These are phyloP conservation scores for Neopelma chrysocephalum DNA, from an alignment of 2,797 vertebrate species.

Conservation along the genomic window DNA sequence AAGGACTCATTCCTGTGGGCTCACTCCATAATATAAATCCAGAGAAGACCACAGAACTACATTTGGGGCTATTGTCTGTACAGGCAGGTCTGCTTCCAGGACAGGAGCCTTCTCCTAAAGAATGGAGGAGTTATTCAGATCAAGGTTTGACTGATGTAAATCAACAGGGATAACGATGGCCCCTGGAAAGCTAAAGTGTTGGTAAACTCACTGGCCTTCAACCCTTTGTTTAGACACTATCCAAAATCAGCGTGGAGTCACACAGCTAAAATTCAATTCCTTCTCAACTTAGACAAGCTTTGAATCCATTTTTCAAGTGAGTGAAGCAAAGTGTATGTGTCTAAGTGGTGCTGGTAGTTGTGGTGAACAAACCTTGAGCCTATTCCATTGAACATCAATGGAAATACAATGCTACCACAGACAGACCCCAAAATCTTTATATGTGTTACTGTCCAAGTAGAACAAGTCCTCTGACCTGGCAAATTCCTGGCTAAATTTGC, in stretches of 20 bases:
- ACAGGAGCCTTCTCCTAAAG: neutral
- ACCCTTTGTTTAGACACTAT: neutral
- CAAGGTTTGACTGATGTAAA: neutral
- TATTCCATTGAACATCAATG: neutral
- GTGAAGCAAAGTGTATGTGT: neutral
- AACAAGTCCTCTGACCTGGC: neutral
- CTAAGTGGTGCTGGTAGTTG: neutral
- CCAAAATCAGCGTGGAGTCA: neutral
- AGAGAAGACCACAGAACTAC: neutral
- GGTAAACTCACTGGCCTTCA: neutral
- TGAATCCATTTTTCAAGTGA: neutral
- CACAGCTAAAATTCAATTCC: neutral
- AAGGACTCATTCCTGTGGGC: neutral
- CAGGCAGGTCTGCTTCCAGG: neutral
- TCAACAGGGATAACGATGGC: neutral
- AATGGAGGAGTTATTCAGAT: neutral
- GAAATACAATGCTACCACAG: neutral
- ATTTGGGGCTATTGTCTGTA: neutral
- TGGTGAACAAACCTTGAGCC: neutral
- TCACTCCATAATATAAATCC: neutral
- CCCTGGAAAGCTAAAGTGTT: neutral
- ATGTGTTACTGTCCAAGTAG: neutral
- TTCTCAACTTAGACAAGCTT: neutral
- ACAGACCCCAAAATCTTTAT: neutral
- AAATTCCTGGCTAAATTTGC: neutral